A percentile compares a stretch with the other conserved stretches of the same genome.
Conservation (phyloP, 2,888 invertebrate genomes). For the Strigamia transsilvanica region DNA sequence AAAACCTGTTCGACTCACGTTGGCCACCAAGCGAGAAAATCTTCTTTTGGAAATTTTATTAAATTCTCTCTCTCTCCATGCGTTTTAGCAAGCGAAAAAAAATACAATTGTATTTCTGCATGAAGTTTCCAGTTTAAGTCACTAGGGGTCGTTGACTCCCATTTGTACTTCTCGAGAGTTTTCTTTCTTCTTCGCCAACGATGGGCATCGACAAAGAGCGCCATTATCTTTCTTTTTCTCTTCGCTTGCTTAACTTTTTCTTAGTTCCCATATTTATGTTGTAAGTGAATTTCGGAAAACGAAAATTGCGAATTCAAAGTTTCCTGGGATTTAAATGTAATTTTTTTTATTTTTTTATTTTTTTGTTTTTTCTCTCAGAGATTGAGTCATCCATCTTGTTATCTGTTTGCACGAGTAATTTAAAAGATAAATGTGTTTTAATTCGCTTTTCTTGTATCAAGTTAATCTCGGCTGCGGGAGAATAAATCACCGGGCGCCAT, state of each 20-base stretch:
- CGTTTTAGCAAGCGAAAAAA: too few species aligned
- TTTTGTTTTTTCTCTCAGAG: neutral
- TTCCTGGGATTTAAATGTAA: neutral
- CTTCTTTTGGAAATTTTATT: neutral
- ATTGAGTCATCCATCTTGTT: slow-evolving; percentile 34
- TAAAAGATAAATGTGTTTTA: slow-evolving; percentile 35
- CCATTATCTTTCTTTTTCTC: slow-evolving; percentile 1
- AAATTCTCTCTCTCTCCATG: neutral
- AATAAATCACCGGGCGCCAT: slow-evolving; percentile 37
- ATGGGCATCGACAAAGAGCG: slow-evolving; percentile 30
- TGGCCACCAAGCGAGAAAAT: too few species aligned
- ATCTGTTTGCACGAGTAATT: slow-evolving; percentile 2
- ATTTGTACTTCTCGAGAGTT: slow-evolving; percentile 5
- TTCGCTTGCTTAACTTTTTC: neutral
- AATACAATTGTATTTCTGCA: neutral
- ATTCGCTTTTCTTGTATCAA: slow-evolving; percentile 28
- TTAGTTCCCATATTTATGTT: neutral
- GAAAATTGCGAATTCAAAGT: neutral
- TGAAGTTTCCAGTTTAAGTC: neutral
- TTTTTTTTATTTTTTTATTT: neutral
- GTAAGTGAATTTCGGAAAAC: too few species aligned
- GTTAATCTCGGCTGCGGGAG: slow-evolving; percentile 10
- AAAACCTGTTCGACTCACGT: too few species aligned
- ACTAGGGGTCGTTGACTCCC: neutral
- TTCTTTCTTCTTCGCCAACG: slow-evolving; percentile 32